phyloP scores from a whole-genome alignment of 2,797 vertebrate genomes.

The Sylvilagus floridanus region DNA sequence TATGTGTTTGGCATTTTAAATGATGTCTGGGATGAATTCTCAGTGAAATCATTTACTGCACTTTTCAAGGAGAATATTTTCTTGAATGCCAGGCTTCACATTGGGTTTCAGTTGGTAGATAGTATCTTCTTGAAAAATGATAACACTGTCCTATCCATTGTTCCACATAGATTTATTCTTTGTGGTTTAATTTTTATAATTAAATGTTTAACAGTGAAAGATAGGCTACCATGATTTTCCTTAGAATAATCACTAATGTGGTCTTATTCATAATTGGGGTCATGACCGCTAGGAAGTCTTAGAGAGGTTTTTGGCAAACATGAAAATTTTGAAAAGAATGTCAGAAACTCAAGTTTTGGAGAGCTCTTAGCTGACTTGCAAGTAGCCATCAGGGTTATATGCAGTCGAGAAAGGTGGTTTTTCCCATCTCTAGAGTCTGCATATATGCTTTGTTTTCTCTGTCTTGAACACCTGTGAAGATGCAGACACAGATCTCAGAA shows the following conservation, averaged over 20 bases:
- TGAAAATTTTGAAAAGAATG: conserved; percentile 57
- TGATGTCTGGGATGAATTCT: conserved; percentile 32
- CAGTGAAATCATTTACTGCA: conserved; percentile 42
- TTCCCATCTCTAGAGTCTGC: neutral
- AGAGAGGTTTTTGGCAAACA: conserved; percentile 58
- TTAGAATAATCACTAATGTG: conserved; percentile 69
- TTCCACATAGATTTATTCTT: conserved; percentile 69
- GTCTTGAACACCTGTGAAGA: neutral
- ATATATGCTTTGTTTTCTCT: neutral
- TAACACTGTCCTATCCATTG: conserved; percentile 63
- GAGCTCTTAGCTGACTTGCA: neutral
- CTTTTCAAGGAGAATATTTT: conserved; percentile 39
- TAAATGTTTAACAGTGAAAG: conserved; percentile 73
- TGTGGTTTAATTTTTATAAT: conserved; percentile 79
- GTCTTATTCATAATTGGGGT: conserved; percentile 75
- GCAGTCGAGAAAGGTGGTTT: neutral
- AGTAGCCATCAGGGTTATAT: neutral
- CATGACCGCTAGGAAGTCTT: conserved; percentile 59
- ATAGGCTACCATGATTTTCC: conserved; percentile 62
- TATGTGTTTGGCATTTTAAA: neutral
- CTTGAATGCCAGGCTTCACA: conserved; percentile 19
- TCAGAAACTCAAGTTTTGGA: conserved; percentile 33
- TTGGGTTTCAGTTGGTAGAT: conserved; percentile 62
- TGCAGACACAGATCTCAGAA: neutral
- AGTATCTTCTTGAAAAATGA: conserved; percentile 54